phyloP scores from a whole-genome alignment of 2,888 invertebrate genomes.

The Euplagia quadripunctaria region DNA sequence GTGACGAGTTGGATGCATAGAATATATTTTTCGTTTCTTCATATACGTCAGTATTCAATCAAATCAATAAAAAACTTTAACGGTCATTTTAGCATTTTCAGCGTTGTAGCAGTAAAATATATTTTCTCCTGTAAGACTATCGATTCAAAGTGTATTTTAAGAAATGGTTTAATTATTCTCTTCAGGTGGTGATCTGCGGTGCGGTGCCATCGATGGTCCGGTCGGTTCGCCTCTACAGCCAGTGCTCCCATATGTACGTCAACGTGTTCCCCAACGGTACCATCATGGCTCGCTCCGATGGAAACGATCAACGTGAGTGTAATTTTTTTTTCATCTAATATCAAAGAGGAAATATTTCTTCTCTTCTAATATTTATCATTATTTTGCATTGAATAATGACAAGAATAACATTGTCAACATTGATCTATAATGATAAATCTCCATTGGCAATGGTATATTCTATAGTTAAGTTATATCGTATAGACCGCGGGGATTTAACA shows the following conservation, averaged over 20 bases:
- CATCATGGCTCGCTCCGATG: slow-evolving; percentile 88
- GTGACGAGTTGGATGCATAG: slow-evolving; percentile 37
- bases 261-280: slow-evolving; percentile 89
- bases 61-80: slow-evolving; percentile 36
- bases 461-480: neutral
- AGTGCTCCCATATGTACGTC: slow-evolving; percentile 90
- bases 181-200: slow-evolving; percentile 91
- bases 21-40: slow-evolving; percentile 36
- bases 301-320: slow-evolving; percentile 89
- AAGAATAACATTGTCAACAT: neutral
- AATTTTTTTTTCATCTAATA: slow-evolving; percentile 13
- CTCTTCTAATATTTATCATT: no score
- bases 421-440: neutral
- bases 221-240: slow-evolving; percentile 90
- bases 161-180: slow-evolving; percentile 31
- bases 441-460: neutral
- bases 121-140: slow-evolving; percentile 22
- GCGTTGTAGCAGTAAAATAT: slow-evolving; percentile 5
- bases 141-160: slow-evolving; percentile 17
- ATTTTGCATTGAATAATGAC: neutral
- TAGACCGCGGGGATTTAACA: neutral
- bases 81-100: slow-evolving; percentile 30
- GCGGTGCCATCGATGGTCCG: slow-evolving; percentile 91
- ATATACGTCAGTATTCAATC: slow-evolving; percentile 37
- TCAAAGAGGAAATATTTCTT: neutral